These are phyloP conservation scores for Petrocephalus sullivani DNA, from an alignment of 2,797 vertebrate species.

Conservation along the genomic window DNA sequence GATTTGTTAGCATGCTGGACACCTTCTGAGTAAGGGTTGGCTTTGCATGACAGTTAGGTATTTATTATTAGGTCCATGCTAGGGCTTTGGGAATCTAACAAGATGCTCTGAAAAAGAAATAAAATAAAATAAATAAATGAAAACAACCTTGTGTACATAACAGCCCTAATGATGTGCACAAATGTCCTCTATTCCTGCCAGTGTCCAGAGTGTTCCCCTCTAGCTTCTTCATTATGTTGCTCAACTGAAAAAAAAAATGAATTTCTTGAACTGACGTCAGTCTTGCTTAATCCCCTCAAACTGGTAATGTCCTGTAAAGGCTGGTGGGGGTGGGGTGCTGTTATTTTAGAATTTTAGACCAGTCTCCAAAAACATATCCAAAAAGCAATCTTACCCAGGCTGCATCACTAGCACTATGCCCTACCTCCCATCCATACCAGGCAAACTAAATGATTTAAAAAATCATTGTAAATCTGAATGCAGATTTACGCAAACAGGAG, in stretches of 20 bases:
- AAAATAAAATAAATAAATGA: background rate
- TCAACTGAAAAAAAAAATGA: slow-evolving; percentile 42
- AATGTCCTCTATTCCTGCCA: slow-evolving; percentile 14
- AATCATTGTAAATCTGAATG: slow-evolving; percentile 8
- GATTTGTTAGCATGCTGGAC: background rate
- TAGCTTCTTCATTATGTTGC: background rate
- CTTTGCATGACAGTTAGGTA: background rate
- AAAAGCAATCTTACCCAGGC: slow-evolving; percentile 31
- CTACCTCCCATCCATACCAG: slow-evolving; percentile 20
- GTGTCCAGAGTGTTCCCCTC: background rate
- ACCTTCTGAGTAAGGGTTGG: background rate
- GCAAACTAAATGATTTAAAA: slow-evolving; percentile 27
- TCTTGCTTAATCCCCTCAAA: slow-evolving; percentile 30
- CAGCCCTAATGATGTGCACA: background rate
- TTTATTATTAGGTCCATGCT: slow-evolving; percentile 7
- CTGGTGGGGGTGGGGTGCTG: slow-evolving; percentile 23
- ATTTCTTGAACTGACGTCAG: slow-evolving; percentile 35
- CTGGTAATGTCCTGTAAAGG: slow-evolving; percentile 34
- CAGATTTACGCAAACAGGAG: slow-evolving; percentile 6
- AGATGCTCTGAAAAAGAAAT: background rate
- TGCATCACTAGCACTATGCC: slow-evolving; percentile 16
- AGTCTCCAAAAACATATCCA: slow-evolving; percentile 38
- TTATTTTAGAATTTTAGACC: slow-evolving; percentile 30
- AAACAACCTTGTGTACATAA: background rate
- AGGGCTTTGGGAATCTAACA: background rate